Evolutionary conservation across 2,113 vertebrate genomes (phyloP).

Genomic region (Poeciliopsis prolifica): DNA sequence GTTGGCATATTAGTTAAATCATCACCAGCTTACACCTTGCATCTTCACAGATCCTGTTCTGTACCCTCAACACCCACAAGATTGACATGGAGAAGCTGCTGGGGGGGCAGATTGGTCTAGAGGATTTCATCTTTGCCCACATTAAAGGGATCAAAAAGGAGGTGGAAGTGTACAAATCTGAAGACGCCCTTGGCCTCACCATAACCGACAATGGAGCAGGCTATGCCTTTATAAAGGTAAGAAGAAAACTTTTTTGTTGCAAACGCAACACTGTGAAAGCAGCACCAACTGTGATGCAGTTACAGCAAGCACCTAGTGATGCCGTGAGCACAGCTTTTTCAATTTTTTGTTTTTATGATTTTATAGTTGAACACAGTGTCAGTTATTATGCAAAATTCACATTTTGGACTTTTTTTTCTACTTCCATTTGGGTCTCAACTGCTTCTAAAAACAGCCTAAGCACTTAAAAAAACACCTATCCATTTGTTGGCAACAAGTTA

Average conservation of each 20-base stretch:
- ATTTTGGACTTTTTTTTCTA: too few relatives aligned
- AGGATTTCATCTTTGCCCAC: conserved; percentile 98
- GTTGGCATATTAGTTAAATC: not conserved
- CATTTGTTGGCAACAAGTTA: too few relatives aligned
- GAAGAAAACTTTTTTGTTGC: not conserved
- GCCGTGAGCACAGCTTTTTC: too few relatives aligned
- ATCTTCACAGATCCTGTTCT: conserved; percentile 91
- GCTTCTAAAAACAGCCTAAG: too few relatives aligned
- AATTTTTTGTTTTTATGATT: too few relatives aligned
- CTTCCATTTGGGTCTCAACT: too few relatives aligned
- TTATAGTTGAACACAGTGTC: too few relatives aligned
- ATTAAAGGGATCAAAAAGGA: conserved; percentile 91
- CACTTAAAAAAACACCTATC: too few relatives aligned
- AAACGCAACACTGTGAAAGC: not conserved
- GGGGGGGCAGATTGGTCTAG: conserved; percentile 91
- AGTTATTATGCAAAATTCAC: too few relatives aligned
- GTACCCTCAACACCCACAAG: conserved; percentile 96
- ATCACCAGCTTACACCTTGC: not conserved
- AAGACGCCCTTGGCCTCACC: conserved; percentile 92
- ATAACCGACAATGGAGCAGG: conserved; percentile 95
- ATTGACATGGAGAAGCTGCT: conserved; percentile 95
- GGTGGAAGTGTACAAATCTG: conserved; percentile 87
- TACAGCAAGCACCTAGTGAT: too few relatives aligned
- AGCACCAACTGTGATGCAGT: too few relatives aligned
- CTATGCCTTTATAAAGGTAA: conserved; percentile 95